Conservation (phyloP, 92 coral and sea anemone genomes). For the Montipora capitata region DNA sequence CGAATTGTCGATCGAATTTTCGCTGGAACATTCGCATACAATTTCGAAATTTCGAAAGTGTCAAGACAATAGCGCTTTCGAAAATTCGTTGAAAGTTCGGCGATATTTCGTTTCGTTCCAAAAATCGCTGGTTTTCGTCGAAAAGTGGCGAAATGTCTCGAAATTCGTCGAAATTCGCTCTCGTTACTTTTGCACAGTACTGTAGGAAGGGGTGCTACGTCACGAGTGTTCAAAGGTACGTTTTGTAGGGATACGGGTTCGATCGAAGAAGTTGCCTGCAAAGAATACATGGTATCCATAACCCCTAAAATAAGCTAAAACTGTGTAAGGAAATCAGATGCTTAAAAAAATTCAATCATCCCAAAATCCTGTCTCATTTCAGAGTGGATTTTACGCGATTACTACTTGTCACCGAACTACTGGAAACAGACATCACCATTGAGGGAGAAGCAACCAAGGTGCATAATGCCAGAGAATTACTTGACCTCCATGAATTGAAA, state of each 20-base stretch:
- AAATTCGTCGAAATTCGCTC: no score
- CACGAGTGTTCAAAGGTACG: conserved; percentile 47
- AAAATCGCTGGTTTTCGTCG: no score
- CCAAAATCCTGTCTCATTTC: conserved; percentile 36
- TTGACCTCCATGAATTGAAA: conserved; percentile 36
- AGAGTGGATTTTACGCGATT: no score
- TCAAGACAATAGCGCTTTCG: no score
- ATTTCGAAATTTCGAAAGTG: no score
- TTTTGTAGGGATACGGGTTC: background rate
- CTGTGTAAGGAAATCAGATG: conserved; percentile 46
- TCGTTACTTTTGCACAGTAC: no score
- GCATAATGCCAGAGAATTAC: conserved; percentile 57
- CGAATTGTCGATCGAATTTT: no score
- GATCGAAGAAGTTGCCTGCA: conserved; percentile 57
- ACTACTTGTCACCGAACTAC: no score
- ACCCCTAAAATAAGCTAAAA: conserved; percentile 48
- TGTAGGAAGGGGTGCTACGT: conserved; percentile 62
- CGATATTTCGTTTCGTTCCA: no score
- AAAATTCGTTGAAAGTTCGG: no score
- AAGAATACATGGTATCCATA: conserved; percentile 54
- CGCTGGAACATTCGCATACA: no score
- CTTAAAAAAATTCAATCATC: conserved; percentile 34
- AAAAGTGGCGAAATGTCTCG: no score
- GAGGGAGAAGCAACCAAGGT: conserved; percentile 25
- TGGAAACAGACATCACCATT: conserved; percentile 30